phyloP scores from a whole-genome alignment of 2,113 vertebrate species.

The Limanda limanda region DNA sequence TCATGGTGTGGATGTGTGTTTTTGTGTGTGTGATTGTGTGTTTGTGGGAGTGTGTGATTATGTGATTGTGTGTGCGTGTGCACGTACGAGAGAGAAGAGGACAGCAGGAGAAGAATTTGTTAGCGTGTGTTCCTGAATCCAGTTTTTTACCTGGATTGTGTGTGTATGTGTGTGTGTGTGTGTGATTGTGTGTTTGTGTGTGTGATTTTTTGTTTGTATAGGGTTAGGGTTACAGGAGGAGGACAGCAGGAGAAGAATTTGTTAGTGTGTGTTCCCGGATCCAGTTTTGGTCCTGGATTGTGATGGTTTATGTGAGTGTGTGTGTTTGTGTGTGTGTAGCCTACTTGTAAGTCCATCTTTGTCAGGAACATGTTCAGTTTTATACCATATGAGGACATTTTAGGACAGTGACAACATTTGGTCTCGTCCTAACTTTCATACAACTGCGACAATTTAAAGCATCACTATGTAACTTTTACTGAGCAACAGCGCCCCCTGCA shows the following conservation, averaged over 20 bases:
- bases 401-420: too few species aligned
- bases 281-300: background rate
- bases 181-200: background rate
- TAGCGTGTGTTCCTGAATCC: background rate
- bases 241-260: background rate
- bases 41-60: too few species aligned
- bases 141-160: background rate
- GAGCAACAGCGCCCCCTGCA: too few species aligned
- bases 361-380: too few species aligned
- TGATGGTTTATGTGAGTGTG: too few species aligned
- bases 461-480: too few species aligned
- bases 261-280: background rate
- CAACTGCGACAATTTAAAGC: too few species aligned
- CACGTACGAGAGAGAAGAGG: background rate
- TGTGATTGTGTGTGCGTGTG: too few species aligned
- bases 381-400: too few species aligned
- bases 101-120: background rate
- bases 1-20: background rate
- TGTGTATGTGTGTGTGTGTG: background rate
- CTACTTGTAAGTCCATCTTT: too few species aligned
- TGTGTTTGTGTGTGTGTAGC: background rate
- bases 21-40: background rate
- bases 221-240: too few species aligned
- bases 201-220: too few species aligned
- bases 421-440: background rate